Percentiles rank a stretch among this genome's conserved stretches.
Conservation (phyloP, 1,140 invertebrate genomes). For the Drosophila teissieri region DNA sequence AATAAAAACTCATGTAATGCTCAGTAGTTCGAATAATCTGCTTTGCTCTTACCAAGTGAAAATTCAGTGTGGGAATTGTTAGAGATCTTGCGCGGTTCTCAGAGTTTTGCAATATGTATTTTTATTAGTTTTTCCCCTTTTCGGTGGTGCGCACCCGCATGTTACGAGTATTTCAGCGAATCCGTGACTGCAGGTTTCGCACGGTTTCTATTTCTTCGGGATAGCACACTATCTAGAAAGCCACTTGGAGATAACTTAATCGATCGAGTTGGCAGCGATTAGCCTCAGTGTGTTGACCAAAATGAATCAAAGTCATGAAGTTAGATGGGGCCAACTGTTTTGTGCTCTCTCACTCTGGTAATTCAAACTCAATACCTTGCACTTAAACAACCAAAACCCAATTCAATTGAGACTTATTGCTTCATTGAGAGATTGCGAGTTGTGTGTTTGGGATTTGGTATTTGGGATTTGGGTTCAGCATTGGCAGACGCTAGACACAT, state of each 20-base stretch:
- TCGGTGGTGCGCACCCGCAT: constrained; percentile 60
- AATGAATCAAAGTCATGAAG: neutral
- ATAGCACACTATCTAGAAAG: constrained; percentile 17
- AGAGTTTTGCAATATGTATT: constrained; percentile 46
- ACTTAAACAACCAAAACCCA: constrained; percentile 41
- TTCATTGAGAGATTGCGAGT: constrained; percentile 56
- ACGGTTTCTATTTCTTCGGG: constrained; percentile 25
- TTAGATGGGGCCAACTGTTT: constrained; percentile 12
- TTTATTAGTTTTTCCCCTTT: constrained; percentile 16
- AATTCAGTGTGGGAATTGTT: constrained; percentile 30
- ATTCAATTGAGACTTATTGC: constrained; percentile 74
- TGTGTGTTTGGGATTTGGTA: constrained; percentile 33
- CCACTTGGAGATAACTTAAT: constrained; percentile 37
- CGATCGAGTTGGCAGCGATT: constrained; percentile 44
- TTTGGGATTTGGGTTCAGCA: constrained; percentile 37
- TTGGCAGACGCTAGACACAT: constrained; percentile 46
- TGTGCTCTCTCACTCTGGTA: neutral
- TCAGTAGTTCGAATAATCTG: neutral
- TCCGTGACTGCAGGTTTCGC: constrained; percentile 49
- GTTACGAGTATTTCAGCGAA: constrained; percentile 17
- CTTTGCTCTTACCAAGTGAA: neutral
- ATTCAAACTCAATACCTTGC: constrained; percentile 46
- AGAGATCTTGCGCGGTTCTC: constrained; percentile 8
- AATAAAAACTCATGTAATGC: neutral
- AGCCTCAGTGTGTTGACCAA: constrained; percentile 10